Evolutionary conservation across 2,113 vertebrate species (phyloP).

Genomic region (Antechinus stuartii): DNA sequence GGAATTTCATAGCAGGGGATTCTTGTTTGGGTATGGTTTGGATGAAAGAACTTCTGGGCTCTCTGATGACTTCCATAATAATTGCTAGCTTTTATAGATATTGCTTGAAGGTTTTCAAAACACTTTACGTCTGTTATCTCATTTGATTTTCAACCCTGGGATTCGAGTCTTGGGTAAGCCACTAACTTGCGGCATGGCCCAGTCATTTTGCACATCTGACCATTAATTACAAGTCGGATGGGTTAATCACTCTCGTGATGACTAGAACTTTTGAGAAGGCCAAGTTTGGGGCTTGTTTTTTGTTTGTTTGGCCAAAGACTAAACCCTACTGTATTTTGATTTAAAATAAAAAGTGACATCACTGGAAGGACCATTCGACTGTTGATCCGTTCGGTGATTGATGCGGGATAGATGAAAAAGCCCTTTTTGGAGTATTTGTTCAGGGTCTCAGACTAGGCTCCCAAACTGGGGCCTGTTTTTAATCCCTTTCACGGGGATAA

Average conservation of each 20-base stretch:
- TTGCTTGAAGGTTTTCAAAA: background rate
- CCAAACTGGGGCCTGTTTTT: background rate
- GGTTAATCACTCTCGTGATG: background rate
- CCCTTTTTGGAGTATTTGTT: constrained; percentile 14
- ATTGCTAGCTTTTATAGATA: background rate
- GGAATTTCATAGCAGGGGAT: background rate
- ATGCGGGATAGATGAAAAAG: constrained; percentile 17
- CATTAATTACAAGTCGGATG: background rate
- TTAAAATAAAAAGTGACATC: constrained; percentile 2
- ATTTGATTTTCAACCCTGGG: background rate
- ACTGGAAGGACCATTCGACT: background rate
- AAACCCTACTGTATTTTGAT: background rate
- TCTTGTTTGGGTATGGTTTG: background rate
- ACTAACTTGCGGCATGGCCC: background rate
- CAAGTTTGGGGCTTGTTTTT: background rate
- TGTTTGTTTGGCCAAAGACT: background rate
- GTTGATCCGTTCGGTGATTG: constrained; percentile 16
- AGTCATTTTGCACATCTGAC: background rate
- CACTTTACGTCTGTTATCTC: background rate
- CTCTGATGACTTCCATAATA: background rate
- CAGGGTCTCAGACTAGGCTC: constrained; percentile 8
- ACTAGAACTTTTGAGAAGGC: background rate
- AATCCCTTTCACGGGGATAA: background rate
- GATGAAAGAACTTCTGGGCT: background rate
- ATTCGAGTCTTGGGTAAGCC: background rate